Evolutionary conservation across 1,140 invertebrate genomes (phyloP).

Genomic region (Atta texana): DNA sequence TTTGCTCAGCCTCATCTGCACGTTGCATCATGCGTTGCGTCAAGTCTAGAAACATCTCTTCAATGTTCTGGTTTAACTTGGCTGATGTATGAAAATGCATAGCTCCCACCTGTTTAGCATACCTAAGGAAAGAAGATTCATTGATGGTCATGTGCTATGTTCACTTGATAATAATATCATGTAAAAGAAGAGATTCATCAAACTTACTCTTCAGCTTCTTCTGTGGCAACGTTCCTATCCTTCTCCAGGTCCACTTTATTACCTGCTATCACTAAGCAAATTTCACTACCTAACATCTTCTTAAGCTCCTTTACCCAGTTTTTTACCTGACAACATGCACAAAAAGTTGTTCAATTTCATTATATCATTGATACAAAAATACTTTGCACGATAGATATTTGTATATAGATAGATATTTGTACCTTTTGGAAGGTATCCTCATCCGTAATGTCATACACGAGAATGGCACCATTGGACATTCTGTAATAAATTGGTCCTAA

Average conservation of each 20-base stretch:
- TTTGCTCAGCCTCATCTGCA: constrained; percentile 85
- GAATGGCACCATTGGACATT: constrained; percentile 98
- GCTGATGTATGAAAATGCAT: constrained; percentile 98
- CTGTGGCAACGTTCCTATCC: constrained; percentile 93
- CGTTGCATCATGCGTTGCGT: constrained; percentile 90
- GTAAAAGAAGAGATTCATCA: not conserved
- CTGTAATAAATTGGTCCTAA: constrained; percentile 99
- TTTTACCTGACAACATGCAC: constrained; percentile 90
- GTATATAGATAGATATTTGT: constrained; percentile 60
- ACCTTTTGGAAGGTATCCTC: constrained; percentile 98
- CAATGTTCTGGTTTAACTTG: constrained; percentile 96
- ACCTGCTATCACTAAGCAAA: constrained; percentile 97
- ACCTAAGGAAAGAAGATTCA: constrained; percentile 86
- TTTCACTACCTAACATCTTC: constrained; percentile 97
- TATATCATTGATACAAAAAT: not conserved
- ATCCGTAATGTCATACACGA: constrained; percentile 99
- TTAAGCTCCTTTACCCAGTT: constrained; percentile 99
- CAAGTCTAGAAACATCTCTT: constrained; percentile 96
- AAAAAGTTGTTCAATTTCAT: not conserved
- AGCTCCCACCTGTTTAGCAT: constrained; percentile 97
- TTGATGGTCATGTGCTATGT: not conserved
- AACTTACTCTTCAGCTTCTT: constrained; percentile 95
- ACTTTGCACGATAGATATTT: not conserved
- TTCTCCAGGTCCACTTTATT: constrained; percentile 99
- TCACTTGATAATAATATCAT: not conserved